phyloP scores from a whole-genome alignment of 35 echinoderm and acorn worm genomes.

The Apostichopus parvimensis region DNA sequence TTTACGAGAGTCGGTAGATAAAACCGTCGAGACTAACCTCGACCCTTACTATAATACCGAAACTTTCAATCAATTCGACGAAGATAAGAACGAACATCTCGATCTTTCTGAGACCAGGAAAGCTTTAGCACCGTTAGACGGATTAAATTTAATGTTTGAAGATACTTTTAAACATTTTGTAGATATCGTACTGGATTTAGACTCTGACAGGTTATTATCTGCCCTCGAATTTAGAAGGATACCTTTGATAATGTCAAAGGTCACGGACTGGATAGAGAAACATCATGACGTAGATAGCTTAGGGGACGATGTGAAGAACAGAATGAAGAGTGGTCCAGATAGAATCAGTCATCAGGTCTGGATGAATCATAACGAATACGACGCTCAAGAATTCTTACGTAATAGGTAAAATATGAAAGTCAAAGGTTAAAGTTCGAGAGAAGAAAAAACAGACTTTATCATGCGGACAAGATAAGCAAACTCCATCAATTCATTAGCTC shows the following conservation, averaged over 20 bases:
- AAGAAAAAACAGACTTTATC: no score
- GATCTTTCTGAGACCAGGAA: neutral
- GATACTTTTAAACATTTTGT: neutral
- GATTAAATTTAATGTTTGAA: neutral
- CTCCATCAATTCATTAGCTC: no score
- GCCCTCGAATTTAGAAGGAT: conserved; percentile 19
- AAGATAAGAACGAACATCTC: neutral
- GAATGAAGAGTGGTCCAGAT: conserved; percentile 3
- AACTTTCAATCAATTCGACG: conserved; percentile 10
- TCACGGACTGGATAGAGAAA: neutral
- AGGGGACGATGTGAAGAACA: neutral
- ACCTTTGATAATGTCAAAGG: conserved; percentile 7
- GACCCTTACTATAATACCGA: conserved; percentile 7
- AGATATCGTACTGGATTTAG: conserved; percentile 1
- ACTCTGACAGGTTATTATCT: neutral
- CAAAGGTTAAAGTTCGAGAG: no score
- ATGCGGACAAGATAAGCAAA: no score
- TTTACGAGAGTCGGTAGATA: neutral
- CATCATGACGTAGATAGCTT: conserved; percentile 5
- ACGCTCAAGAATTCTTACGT: neutral
- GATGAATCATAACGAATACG: neutral
- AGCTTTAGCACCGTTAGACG: neutral
- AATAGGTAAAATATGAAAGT: conserved; percentile 10
- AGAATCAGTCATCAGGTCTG: conserved; percentile 35
- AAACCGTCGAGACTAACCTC: neutral